Base-by-base conservation (phyloP, 2,888 invertebrate species). In the Sarcophaga rosellei region DNA sequence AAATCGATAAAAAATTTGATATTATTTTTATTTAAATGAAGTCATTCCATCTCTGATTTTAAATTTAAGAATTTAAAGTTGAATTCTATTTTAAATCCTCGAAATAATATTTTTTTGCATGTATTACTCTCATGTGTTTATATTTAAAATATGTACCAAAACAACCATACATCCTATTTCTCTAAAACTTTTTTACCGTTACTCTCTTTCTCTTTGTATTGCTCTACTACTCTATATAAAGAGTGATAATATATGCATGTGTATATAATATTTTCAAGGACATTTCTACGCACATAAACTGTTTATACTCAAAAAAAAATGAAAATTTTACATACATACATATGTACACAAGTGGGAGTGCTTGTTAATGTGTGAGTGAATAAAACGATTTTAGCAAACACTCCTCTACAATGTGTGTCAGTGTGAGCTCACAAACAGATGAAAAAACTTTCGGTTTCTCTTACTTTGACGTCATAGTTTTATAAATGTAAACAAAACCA, bases 391-490 rank as follows among this genome's bases (percentile, higher is more conserved):
- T n/a, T n/a, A 10, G 3, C 10, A 61, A 61, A 61, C 21, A 17
- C 53, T 61, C 4, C 61, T 61, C 21, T 61, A 20, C 21, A 10
- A 61, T 53, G n/a, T 65, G 35, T n/a, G 6, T 21, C 15, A 47
- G n/a, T 59, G 44, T 61, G 73, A 66, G 23, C 3, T n/a, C 23
- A 62, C 59, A 69, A 70, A 25, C 63, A 57, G 15, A 62, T 70
- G 15, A 47, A 47, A 47, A 74, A 70, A 88, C 79, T 78, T 90
- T 89, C 85, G 88, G 84, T 89, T 91, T 89, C 53, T 86, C 17
- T 86, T 89, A 87, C 89, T 89, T 91, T 91, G 91, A 91, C 91
- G 91, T 91, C 91, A 91, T 89, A 88, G 86, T 87, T 81, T 85
- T 86, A 85, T 85, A 73, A 77, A 35, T 81, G 81, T 73, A 87